phyloP scores from a whole-genome alignment of 2,797 vertebrate species.

The Phrynocephalus forsythii region DNA sequence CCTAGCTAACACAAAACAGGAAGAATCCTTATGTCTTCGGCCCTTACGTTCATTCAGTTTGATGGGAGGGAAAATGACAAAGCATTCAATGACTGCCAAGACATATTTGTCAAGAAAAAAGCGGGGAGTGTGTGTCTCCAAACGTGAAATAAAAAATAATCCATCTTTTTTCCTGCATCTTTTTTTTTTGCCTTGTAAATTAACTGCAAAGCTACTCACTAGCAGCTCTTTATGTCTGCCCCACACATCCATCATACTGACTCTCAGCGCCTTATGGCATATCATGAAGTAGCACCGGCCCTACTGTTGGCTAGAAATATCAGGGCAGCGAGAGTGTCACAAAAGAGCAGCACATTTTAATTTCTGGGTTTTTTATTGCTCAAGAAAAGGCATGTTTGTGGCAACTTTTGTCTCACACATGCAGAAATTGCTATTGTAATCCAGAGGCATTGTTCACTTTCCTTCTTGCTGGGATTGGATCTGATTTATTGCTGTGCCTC shows the following conservation, averaged over 20 bases:
- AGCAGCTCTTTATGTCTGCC: too few species aligned
- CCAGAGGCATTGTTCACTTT: too few species aligned
- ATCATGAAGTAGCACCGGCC: background rate
- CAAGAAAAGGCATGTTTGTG: background rate
- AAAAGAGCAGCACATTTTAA: background rate
- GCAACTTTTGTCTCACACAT: background rate
- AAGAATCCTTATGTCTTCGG: background rate
- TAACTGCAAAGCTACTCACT: background rate
- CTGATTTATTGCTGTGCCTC: background rate
- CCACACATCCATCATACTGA: background rate
- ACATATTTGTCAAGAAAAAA: background rate
- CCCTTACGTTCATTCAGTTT: background rate
- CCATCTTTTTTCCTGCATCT: too few species aligned
- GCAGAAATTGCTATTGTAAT: background rate
- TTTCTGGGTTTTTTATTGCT: background rate
- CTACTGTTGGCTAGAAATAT: background rate
- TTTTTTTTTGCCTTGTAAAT: background rate
- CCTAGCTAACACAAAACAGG: background rate
- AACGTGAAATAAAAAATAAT: background rate
- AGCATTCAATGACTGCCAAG: background rate
- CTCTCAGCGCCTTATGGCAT: background rate
- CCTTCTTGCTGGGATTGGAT: background rate
- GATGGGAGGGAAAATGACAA: background rate
- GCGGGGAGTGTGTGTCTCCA: fast-evolving
- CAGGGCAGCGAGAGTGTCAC: background rate